phyloP scores from a whole-genome alignment of 2,888 invertebrate genomes.

The Ditula angustiorana region DNA sequence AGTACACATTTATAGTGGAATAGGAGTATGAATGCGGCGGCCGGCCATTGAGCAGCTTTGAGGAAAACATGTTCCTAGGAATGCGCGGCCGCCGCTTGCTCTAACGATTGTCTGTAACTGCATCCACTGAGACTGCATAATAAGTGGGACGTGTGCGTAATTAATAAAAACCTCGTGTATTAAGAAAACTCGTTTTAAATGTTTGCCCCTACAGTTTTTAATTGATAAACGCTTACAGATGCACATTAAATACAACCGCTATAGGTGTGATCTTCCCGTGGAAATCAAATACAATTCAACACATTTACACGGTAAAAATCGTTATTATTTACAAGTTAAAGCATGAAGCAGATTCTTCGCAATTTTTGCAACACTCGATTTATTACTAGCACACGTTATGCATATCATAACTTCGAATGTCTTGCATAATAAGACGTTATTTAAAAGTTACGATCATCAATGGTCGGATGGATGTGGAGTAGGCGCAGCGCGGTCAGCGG shows the following conservation, averaged over 20 bases:
- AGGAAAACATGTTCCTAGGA: constrained; percentile 75
- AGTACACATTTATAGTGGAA: constrained; percentile 24
- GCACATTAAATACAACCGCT: not conserved
- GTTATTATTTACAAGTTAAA: not conserved
- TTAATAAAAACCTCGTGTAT: constrained; percentile 15
- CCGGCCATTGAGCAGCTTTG: constrained; percentile 58
- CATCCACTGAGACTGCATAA: constrained; percentile 39
- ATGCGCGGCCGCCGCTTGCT: constrained; percentile 57
- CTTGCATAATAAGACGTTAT: constrained; percentile 31
- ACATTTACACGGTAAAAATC: not conserved
- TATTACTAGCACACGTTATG: constrained; percentile 12
- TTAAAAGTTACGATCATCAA: constrained; percentile 33
- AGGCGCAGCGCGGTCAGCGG: constrained; percentile 48
- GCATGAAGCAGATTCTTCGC: not conserved
- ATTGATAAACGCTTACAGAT: not conserved
- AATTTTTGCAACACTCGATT: constrained; percentile 16
- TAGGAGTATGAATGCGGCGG: constrained; percentile 44
- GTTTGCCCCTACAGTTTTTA: not conserved
- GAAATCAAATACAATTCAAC: too few species aligned
- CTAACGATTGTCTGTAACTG: constrained; percentile 35
- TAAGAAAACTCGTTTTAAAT: constrained; percentile 12
- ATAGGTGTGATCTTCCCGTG: too few species aligned
- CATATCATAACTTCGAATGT: constrained; percentile 10
- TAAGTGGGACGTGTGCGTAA: constrained; percentile 33
- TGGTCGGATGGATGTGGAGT: constrained; percentile 43